A percentile compares a stretch with the other conserved stretches of the same genome.
phyloP scores from a whole-genome alignment of 2,113 vertebrate species.

The Crotalus helleri region DNA sequence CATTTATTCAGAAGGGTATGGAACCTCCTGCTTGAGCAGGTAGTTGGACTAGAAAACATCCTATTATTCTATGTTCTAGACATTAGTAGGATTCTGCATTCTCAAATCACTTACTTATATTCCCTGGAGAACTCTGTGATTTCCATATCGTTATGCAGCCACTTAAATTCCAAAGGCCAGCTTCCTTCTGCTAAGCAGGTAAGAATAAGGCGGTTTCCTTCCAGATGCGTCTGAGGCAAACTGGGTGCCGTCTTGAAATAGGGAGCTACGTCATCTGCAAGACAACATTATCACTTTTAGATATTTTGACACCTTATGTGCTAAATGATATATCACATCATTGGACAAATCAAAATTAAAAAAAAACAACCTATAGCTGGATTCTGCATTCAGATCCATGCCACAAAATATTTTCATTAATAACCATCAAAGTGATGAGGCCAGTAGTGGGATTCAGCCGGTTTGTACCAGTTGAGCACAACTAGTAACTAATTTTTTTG shows the following conservation, averaged over 20 bases:
- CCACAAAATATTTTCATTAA: neutral
- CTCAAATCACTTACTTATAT: constrained; percentile 80
- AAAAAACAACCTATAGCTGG: neutral
- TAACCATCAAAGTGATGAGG: neutral
- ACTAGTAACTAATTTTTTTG: too few species aligned
- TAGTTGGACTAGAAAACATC: neutral
- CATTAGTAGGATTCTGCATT: neutral
- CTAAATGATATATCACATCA: neutral
- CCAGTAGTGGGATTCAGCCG: too few species aligned
- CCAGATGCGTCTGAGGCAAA: constrained; percentile 77
- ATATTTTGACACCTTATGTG: neutral
- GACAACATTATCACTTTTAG: neutral
- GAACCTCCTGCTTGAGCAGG: neutral
- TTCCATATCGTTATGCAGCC: constrained; percentile 80
- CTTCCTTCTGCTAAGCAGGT: constrained; percentile 94
- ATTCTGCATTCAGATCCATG: neutral
- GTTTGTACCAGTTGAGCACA: too few species aligned
- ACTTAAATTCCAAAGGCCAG: constrained; percentile 95
- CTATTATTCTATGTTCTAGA: neutral
- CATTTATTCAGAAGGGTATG: neutral
- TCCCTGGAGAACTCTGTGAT: constrained; percentile 83
- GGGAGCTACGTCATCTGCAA: constrained; percentile 79
- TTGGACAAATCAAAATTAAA: neutral
- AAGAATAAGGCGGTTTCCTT: constrained; percentile 90
- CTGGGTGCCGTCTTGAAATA: constrained; percentile 82